A percentile compares a stretch with the other conserved stretches of the same genome.
These are phyloP conservation scores for Takifugu rubripes DNA, from an alignment of 2,797 vertebrate genomes.

Conservation along the genomic window DNA sequence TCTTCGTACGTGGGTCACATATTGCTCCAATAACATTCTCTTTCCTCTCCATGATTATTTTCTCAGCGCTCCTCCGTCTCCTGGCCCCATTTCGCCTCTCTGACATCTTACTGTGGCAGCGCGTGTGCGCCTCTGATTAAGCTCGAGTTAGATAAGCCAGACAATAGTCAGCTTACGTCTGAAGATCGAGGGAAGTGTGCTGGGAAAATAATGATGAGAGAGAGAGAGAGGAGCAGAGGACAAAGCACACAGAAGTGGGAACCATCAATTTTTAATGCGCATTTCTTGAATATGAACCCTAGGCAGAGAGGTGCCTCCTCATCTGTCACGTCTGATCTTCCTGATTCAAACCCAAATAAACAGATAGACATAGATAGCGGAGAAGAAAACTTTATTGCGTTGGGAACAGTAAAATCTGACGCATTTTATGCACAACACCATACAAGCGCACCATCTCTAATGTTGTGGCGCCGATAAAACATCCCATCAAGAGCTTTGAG, in stretches of 20 bases:
- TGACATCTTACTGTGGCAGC: conserved; percentile 22
- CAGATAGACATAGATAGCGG: no score
- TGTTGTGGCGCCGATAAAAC: no score
- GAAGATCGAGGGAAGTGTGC: conserved; percentile 25
- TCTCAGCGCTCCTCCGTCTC: conserved; percentile 9
- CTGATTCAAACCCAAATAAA: background rate
- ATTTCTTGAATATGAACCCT: background rate
- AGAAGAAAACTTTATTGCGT: no score
- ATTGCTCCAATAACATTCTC: background rate
- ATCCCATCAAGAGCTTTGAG: no score
- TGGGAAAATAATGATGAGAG: conserved; percentile 42
- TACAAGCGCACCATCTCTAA: no score
- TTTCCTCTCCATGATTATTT: conserved; percentile 10
- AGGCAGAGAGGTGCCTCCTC: conserved; percentile 7
- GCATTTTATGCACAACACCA: no score
- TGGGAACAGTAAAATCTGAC: no score
- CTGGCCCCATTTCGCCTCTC: conserved; percentile 5
- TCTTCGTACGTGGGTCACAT: background rate
- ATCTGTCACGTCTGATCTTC: background rate
- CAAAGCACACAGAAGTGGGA: background rate
- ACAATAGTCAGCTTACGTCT: conserved; percentile 37
- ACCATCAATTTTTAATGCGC: no score
- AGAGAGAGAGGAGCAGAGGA: conserved; percentile 1
- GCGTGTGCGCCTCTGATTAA: conserved; percentile 34
- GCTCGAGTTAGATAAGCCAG: conserved; percentile 42